These are phyloP conservation scores for Nycticebus coucang DNA, from an alignment of 2,113 vertebrate species.

Conservation along the genomic window DNA sequence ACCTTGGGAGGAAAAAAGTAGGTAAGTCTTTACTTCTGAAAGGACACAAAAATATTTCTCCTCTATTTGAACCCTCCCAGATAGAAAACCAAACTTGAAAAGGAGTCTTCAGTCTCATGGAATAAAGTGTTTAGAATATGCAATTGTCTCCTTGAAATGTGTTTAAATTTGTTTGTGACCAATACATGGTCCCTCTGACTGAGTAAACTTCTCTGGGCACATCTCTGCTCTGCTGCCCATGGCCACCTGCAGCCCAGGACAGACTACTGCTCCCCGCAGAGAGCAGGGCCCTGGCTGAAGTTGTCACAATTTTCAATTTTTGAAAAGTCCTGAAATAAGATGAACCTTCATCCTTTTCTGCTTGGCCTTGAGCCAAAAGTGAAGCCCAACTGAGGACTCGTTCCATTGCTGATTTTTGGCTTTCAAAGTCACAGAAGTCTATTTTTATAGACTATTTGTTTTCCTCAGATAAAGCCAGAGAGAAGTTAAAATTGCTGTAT, in stretches of 20 bases:
- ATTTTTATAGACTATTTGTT: slow-evolving; percentile 38
- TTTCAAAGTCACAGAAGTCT: neutral
- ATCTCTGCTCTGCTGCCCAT: neutral
- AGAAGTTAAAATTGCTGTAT: slow-evolving; percentile 14
- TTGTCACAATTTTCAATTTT: neutral
- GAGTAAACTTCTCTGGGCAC: neutral
- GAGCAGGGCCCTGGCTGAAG: neutral
- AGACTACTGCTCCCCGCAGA: neutral
- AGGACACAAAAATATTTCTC: neutral
- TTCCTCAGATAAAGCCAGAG: neutral
- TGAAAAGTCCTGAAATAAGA: neutral
- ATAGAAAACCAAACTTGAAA: slow-evolving; percentile 11
- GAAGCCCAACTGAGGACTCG: neutral
- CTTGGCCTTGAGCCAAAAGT: neutral
- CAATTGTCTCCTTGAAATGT: neutral
- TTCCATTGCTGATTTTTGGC: neutral
- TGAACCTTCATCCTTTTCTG: neutral
- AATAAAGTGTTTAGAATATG: neutral
- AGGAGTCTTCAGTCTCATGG: neutral
- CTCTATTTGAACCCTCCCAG: neutral
- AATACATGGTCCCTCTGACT: neutral
- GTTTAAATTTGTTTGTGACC: neutral
- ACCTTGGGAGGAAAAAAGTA: neutral
- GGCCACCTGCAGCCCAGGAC: neutral
- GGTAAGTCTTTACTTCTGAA: neutral